Conservation (phyloP, 2,113 vertebrate species). For the Pithys albifrons region DNA sequence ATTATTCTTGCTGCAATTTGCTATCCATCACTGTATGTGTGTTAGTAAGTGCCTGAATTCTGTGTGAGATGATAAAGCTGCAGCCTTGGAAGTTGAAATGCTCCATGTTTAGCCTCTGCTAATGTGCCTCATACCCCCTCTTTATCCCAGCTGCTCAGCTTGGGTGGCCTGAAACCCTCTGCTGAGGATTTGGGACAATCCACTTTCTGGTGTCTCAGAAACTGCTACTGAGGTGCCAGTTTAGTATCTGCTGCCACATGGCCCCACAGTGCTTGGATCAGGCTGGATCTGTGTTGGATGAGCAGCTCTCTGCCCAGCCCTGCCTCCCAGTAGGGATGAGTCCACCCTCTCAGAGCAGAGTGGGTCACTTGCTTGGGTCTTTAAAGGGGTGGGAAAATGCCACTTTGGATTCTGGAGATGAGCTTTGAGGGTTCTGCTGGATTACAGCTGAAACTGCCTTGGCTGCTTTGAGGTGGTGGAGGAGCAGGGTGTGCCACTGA, state of each 20-base stretch:
- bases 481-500: not conserved
- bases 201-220: not conserved
- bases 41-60: not conserved
- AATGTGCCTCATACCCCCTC: not conserved
- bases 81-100: not conserved
- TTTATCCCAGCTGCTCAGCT: not conserved
- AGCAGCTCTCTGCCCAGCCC: not conserved
- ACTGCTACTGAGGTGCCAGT: accelerated
- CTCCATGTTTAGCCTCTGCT: not conserved
- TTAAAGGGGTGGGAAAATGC: not conserved
- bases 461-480: not conserved
- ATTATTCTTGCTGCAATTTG: not conserved
- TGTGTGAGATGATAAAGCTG: not conserved
- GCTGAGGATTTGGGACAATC: not conserved
- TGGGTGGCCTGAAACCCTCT: not conserved
- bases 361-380: not conserved
- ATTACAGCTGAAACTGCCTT: not conserved
- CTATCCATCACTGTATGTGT: not conserved
- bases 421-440: not conserved
- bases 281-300: accelerated
- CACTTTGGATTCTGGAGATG: not conserved
- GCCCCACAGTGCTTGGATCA: not conserved
- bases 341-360: not conserved
- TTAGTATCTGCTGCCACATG: accelerated
- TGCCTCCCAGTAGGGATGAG: not conserved